Percentiles rank a stretch among this genome's conserved stretches.
phyloP scores from a whole-genome alignment of 2,113 vertebrate species.

The Callocephalon fimbriatum region DNA sequence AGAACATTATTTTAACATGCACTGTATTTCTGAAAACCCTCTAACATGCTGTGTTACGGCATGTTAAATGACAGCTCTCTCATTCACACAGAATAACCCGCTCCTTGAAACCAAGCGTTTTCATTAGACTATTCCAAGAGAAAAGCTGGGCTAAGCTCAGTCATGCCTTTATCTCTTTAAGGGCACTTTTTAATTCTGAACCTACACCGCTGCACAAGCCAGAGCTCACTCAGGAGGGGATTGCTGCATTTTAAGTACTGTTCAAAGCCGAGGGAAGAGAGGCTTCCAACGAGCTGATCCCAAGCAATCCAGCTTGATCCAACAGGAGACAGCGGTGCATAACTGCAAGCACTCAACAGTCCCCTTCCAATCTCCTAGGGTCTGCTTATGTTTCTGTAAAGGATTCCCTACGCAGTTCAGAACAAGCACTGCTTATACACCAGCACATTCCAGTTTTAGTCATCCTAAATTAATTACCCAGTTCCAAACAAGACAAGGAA shows the following conservation, averaged over 20 bases:
- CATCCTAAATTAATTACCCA: not conserved
- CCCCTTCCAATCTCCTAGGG: not conserved
- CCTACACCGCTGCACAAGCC: constrained; percentile 48
- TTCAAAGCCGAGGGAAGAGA: constrained; percentile 58
- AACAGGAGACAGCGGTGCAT: not conserved
- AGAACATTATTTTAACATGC: not conserved
- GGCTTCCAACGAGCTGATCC: constrained; percentile 57
- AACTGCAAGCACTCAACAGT: not conserved
- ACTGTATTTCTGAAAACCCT: not conserved
- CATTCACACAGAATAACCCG: not conserved
- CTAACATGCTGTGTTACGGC: not conserved
- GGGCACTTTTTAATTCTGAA: constrained; percentile 62
- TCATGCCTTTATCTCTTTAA: constrained; percentile 72
- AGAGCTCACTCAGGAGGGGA: constrained; percentile 42
- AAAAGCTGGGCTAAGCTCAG: constrained; percentile 59
- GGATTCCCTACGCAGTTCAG: not conserved
- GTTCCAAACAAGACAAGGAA: constrained; percentile 7
- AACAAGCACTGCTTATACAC: not conserved
- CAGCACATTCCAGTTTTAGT: constrained; percentile 17
- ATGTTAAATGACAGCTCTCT: not conserved
- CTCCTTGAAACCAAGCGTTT: not conserved
- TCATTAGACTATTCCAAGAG: not conserved
- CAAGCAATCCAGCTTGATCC: constrained; percentile 35
- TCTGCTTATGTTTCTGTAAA: constrained; percentile 1
- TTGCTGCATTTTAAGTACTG: constrained; percentile 53